phyloP scores from a whole-genome alignment of 2,113 vertebrate genomes.

The Hipposideros armiger region DNA sequence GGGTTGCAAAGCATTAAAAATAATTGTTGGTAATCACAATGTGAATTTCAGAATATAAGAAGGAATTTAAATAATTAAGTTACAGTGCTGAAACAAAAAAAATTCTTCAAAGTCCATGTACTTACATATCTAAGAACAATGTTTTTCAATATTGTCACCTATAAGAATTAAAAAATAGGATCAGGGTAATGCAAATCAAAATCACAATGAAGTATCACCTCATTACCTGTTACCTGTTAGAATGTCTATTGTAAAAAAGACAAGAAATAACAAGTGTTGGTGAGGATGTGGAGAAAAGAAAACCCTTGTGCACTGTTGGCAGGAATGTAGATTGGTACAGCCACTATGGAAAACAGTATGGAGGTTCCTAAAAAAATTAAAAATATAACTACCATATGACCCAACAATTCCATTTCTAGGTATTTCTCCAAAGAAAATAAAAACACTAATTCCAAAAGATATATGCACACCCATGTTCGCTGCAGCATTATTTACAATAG shows the following conservation, averaged over 20 bases:
- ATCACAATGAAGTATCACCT: not conserved
- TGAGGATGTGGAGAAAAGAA: not conserved
- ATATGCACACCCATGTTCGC: not conserved
- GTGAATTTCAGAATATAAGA: slow-evolving; percentile 40
- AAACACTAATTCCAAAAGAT: not conserved
- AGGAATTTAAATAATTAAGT: not conserved
- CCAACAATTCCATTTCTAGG: not conserved
- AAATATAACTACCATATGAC: not conserved
- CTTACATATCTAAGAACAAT: not conserved
- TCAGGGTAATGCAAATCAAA: not conserved
- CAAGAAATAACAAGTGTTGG: not conserved
- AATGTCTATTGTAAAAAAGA: not conserved
- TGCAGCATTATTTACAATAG: not conserved
- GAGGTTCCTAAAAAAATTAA: not conserved
- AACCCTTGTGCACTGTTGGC: not conserved
- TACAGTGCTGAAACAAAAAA: not conserved
- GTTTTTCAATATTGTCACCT: slow-evolving; percentile 13
- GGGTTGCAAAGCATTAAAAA: not conserved
- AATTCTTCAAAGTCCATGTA: slow-evolving; percentile 5
- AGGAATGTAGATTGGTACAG: not conserved
- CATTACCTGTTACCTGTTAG: not conserved
- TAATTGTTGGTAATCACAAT: not conserved
- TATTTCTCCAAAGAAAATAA: not conserved
- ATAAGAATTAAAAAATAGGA: slow-evolving; percentile 14
- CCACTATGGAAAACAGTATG: not conserved